Evolutionary conservation across 2,113 vertebrate species (phyloP), one percentile per base, ranked within the genome.

Genomic region (Pseudorhombus dupliciocellatus): DNA sequence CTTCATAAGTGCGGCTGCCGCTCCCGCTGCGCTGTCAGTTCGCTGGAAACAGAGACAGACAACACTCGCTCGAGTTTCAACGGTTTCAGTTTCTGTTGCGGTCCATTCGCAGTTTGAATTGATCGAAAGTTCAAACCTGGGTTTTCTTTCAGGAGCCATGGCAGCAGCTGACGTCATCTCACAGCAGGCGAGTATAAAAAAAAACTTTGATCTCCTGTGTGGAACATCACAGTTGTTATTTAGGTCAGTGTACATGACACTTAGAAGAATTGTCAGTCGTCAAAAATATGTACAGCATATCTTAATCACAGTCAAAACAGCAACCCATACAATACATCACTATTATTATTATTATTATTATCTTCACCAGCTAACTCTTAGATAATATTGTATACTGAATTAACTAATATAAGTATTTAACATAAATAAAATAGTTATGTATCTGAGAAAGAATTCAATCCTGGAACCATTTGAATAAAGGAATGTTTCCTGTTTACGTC

Each of bases 131-230:
- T 46, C 18, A 16, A 30, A 40, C 9, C 30, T 18, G 55, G 54
- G 40, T 53, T 78, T 69, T 34, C 9, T 67, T 37, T 44, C 1
- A 58, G 48, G 42, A 81, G 59, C 79, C 25, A 91, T 92, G 90
- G 88, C 80, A 40, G 61, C 77, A 65, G 84, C 67, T 57, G 84
- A 77, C 66, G 81, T 89, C 37, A 73, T 86, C 22, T 10, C 60
- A 15, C 75, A 75, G 56, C 89, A 87, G 86, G 91, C 91, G 40
- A 85, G 85, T 71, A 20, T 28, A 1, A 4, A 0, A 22, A 15
- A 14, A 30, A 0, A 60, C 8, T 55, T 63, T 25, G 15, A 4
- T 14, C 34, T 12, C 31, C 11, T 22, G 30, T 22, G 10, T 51
- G 1, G 22, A 37, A 12, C 11, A 37, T 37, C 34, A 12, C 2